phyloP scores from a whole-genome alignment of 2,888 invertebrate species.

The Agrochola circellaris region DNA sequence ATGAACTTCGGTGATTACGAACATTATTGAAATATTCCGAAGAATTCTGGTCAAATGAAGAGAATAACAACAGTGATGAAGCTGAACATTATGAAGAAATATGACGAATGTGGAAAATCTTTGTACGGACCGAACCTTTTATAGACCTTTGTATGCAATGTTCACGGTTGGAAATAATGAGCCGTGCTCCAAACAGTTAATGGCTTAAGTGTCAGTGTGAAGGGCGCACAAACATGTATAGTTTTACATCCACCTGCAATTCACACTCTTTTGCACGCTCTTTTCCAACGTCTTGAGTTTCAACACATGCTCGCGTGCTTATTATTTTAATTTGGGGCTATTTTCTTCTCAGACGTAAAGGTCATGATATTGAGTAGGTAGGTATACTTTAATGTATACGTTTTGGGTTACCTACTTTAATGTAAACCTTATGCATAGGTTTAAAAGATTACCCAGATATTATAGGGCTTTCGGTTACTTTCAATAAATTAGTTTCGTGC shows the following conservation, averaged over 20 bases:
- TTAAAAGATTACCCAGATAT: background rate
- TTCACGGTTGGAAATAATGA: constrained; percentile 63
- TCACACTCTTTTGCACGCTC: constrained; percentile 32
- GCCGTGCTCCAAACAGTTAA: constrained; percentile 57
- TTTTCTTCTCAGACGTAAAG: constrained; percentile 26
- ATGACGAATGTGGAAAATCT: background rate
- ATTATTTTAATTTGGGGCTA: constrained; percentile 30
- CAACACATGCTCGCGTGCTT: constrained; percentile 13
- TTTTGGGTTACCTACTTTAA: background rate
- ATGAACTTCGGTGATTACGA: background rate
- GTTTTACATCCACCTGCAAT: constrained; percentile 33
- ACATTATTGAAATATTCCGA: background rate
- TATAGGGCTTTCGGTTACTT: background rate
- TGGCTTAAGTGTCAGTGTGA: constrained; percentile 53
- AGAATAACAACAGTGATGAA: background rate
- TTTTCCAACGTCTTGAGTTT: constrained; percentile 37
- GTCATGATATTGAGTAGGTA: background rate
- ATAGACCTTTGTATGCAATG: background rate
- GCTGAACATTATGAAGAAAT: background rate
- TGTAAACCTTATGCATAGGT: background rate
- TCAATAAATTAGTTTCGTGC: background rate
- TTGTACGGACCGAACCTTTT: constrained; percentile 17
- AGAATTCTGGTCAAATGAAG: background rate
- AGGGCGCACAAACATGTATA: constrained; percentile 45
- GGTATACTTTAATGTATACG: background rate